phyloP scores from a whole-genome alignment of 2,888 invertebrate genomes.

The Merodon equestris region DNA sequence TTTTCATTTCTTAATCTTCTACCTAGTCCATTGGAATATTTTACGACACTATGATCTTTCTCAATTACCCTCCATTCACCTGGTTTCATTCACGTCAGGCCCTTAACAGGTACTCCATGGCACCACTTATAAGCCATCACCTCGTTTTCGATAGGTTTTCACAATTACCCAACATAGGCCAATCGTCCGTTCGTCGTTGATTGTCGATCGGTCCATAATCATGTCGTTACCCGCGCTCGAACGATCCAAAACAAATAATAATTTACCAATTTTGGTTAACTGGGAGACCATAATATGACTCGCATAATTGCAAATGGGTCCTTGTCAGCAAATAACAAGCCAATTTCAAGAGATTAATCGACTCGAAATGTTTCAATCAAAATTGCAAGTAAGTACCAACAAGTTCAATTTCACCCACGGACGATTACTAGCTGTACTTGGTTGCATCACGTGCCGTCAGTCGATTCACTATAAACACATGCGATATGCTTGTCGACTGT shows the following conservation, averaged over 20 bases:
- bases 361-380: conserved; percentile 60
- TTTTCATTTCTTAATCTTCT: conserved; percentile 12
- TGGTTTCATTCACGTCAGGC: conserved; percentile 34
- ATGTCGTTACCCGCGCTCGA: conserved; percentile 36
- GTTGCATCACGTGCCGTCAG: no score
- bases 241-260: conserved; percentile 59
- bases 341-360: conserved; percentile 46
- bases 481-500: no score
- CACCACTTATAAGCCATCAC: conserved; percentile 30
- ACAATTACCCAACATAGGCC: conserved; percentile 32
- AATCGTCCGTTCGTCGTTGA: conserved; percentile 9
- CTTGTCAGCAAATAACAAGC: conserved; percentile 33
- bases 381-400: conserved; percentile 46
- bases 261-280: conserved; percentile 48
- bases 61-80: conserved; percentile 45
- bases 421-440: no score
- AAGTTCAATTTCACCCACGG: conserved; percentile 37
- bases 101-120: conserved; percentile 40
- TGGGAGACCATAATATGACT: conserved; percentile 48
- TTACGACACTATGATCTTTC: conserved; percentile 41
- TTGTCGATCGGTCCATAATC: conserved; percentile 32
- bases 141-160: conserved; percentile 32
- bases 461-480: no score
- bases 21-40: conserved; percentile 28
- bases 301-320: conserved; percentile 59